phyloP scores from a whole-genome alignment of 2,797 vertebrate genomes.

The Neomorphus geoffroyi region DNA sequence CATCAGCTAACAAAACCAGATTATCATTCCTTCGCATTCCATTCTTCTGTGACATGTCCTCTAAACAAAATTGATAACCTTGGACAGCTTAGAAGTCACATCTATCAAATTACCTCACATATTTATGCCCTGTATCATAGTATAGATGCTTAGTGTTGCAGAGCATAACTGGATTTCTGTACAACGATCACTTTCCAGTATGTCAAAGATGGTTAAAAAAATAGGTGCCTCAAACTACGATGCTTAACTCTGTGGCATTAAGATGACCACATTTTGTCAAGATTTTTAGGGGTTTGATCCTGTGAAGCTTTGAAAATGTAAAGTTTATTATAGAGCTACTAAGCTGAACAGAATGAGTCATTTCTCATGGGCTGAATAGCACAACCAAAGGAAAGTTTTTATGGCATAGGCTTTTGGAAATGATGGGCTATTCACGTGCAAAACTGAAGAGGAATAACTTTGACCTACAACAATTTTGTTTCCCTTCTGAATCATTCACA shows the following conservation, averaged over 20 bases:
- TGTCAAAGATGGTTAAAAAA: neutral
- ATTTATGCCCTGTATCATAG: neutral
- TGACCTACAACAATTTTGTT: neutral
- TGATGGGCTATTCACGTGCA: neutral
- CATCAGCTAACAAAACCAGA: neutral
- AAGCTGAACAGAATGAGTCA: neutral
- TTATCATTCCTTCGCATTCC: neutral
- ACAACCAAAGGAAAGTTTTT: neutral
- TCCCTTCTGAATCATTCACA: neutral
- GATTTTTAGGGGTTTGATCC: neutral
- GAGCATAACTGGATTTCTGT: neutral
- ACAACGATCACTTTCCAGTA: neutral
- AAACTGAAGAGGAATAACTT: neutral
- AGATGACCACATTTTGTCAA: neutral
- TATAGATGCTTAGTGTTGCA: neutral
- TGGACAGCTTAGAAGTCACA: neutral
- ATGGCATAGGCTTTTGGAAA: accelerated
- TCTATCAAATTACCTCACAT: neutral
- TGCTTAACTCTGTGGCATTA: neutral
- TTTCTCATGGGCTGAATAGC: neutral
- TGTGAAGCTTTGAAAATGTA: neutral
- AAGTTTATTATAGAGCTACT: neutral
- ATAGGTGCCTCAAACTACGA: neutral
- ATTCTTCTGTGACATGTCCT: neutral
- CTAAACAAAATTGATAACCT: neutral